phyloP scores from a whole-genome alignment of 1,140 invertebrate species.

The Anthonomus grandis region DNA sequence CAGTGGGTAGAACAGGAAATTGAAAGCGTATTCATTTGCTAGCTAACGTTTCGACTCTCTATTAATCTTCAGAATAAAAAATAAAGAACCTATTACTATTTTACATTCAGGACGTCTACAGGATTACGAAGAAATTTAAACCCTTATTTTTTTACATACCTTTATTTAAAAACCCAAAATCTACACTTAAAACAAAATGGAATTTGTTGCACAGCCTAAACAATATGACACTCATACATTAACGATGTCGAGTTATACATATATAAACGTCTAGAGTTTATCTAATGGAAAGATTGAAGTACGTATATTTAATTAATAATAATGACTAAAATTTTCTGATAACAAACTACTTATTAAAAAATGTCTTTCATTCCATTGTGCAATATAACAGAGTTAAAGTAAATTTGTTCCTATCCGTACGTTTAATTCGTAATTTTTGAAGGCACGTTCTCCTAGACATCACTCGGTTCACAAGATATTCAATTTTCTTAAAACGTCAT shows the following conservation, averaged over 20 bases:
- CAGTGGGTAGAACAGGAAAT: no score
- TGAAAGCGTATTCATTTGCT: no score
- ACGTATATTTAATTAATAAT: neutral
- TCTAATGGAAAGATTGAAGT: neutral
- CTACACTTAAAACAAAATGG: constrained; percentile 5
- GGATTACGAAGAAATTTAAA: no score
- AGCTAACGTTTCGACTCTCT: no score
- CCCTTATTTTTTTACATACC: no score
- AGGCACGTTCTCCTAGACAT: constrained; percentile 3
- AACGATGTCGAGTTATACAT: no score
- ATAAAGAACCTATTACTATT: no score
- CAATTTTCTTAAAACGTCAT: constrained; percentile 53
- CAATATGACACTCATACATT: no score
- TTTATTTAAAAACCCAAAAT: no score
- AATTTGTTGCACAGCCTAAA: constrained; percentile 11
- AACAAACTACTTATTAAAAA: neutral
- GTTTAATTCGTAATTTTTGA: neutral
- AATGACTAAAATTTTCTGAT: neutral
- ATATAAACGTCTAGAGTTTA: constrained; percentile 1
- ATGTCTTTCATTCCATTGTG: neutral
- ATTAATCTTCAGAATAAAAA: no score
- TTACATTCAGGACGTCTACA: no score
- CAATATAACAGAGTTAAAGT: no score
- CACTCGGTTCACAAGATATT: constrained; percentile 5
- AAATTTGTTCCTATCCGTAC: neutral